A percentile compares a stretch with the other conserved stretches of the same genome.
phyloP scores from a whole-genome alignment of 2,888 invertebrate species.

The Drosophila subquinaria region DNA sequence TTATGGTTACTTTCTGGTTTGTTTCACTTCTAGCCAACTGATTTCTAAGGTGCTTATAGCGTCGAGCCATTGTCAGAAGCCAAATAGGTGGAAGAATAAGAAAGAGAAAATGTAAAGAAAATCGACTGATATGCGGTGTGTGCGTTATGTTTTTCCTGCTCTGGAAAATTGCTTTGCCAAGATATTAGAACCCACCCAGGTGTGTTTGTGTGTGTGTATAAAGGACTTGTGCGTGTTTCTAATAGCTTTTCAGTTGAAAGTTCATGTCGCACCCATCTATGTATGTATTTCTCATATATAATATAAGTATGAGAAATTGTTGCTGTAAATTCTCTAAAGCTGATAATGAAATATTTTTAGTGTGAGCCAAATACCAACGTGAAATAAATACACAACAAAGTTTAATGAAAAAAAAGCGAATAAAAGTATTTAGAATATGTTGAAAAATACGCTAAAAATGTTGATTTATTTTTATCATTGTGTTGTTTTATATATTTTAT shows the following conservation, averaged over 20 bases:
- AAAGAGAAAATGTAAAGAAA: conserved; percentile 25
- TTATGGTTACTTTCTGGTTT: conserved; percentile 22
- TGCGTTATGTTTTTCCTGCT: conserved; percentile 25
- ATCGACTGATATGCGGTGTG: conserved; percentile 22
- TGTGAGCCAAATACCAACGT: conserved; percentile 34
- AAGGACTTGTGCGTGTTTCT: conserved; percentile 55
- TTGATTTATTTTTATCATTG: conserved; percentile 35
- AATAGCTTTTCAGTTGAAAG: conserved; percentile 52
- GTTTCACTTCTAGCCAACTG: conserved; percentile 51
- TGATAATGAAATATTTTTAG: conserved; percentile 58
- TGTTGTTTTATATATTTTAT: conserved; percentile 3
- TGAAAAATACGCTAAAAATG: conserved; percentile 52
- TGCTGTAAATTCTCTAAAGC: conserved; percentile 25
- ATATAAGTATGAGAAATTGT: background rate
- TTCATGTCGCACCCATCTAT: conserved; percentile 34
- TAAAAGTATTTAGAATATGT: conserved; percentile 50
- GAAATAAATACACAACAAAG: conserved; percentile 27
- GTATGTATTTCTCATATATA: background rate
- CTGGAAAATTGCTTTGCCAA: conserved; percentile 42
- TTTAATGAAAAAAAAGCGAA: conserved; percentile 7
- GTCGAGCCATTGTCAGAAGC: conserved; percentile 51
- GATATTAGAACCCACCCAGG: conserved; percentile 24
- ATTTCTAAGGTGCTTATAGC: conserved; percentile 64
- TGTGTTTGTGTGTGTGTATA: conserved; percentile 11
- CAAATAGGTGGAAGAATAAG: conserved; percentile 58